phyloP scores from a whole-genome alignment of 2,797 vertebrate species.

The Darevskia nairensis region DNA sequence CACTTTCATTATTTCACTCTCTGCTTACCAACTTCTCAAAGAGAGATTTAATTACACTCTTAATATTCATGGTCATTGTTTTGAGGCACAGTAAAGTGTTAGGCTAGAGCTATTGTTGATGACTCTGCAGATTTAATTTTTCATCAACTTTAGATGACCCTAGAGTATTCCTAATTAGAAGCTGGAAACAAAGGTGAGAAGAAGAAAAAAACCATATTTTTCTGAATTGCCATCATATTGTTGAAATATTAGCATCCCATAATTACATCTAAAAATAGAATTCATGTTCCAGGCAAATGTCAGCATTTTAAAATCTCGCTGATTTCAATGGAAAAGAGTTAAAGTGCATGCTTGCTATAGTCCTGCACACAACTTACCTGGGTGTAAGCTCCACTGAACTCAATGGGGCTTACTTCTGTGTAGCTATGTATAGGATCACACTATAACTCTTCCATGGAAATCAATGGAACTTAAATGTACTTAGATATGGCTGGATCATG shows the following conservation, averaged over 20 bases:
- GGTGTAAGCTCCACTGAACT: not conserved
- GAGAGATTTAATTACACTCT: not conserved
- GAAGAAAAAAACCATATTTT: constrained; percentile 54
- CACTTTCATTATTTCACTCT: not conserved
- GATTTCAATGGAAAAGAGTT: not conserved
- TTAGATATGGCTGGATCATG: not conserved
- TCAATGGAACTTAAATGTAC: not conserved
- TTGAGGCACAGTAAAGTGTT: not conserved
- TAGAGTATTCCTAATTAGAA: constrained; percentile 66
- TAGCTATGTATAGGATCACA: not conserved
- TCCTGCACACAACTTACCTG: not conserved
- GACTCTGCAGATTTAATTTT: not conserved
- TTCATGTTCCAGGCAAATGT: not conserved
- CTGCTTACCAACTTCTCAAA: constrained; percentile 15
- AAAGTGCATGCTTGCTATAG: not conserved
- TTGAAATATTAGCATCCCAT: constrained; percentile 73
- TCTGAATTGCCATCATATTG: constrained; percentile 58
- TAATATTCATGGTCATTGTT: constrained; percentile 2
- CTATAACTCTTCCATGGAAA: constrained; percentile 6
- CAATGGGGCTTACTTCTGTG: not conserved
- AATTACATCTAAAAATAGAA: constrained; percentile 70
- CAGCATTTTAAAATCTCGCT: not conserved
- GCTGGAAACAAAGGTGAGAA: constrained; percentile 6
- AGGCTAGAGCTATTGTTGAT: not conserved
- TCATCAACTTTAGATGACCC: constrained; percentile 28